Evolutionary conservation across 2,113 vertebrate genomes (phyloP).

Genomic region (Addax nasomaculatus): DNA sequence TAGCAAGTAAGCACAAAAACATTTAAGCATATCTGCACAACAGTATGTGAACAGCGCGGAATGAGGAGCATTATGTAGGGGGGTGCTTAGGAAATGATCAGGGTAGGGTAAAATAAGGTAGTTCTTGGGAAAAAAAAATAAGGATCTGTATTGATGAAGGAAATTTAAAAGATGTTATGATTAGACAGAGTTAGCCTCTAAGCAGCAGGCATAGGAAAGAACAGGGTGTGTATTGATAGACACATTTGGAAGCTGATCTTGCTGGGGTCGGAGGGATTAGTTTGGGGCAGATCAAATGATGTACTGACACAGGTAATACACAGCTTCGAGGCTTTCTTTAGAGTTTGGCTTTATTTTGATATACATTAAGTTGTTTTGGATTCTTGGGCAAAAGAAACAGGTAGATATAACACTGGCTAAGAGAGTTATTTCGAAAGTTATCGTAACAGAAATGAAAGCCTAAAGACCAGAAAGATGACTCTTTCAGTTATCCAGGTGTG

Average conservation of each 20-base stretch:
- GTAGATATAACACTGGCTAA: neutral
- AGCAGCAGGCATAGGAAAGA: neutral
- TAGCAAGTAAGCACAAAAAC: neutral
- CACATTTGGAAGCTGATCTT: neutral
- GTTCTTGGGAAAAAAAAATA: neutral
- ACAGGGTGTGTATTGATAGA: neutral
- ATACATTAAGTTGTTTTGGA: neutral
- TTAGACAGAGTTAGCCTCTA: neutral
- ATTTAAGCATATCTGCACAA: neutral
- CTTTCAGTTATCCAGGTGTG: neutral
- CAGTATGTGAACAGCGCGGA: neutral
- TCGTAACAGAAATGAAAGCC: neutral
- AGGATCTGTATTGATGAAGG: neutral
- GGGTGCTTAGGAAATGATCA: neutral
- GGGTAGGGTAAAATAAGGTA: neutral
- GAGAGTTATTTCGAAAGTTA: neutral
- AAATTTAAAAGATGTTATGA: neutral
- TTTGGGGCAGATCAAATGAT: neutral
- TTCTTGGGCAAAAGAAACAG: neutral
- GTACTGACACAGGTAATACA: neutral
- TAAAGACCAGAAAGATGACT: neutral
- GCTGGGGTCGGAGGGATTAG: neutral
- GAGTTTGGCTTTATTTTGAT: neutral
- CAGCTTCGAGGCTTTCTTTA: neutral
- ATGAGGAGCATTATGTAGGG: neutral